Percentiles rank a stretch among this genome's conserved stretches.
These are phyloP conservation scores for Todus mexicanus DNA, from an alignment of 2,797 vertebrate genomes.

Conservation along the genomic window DNA sequence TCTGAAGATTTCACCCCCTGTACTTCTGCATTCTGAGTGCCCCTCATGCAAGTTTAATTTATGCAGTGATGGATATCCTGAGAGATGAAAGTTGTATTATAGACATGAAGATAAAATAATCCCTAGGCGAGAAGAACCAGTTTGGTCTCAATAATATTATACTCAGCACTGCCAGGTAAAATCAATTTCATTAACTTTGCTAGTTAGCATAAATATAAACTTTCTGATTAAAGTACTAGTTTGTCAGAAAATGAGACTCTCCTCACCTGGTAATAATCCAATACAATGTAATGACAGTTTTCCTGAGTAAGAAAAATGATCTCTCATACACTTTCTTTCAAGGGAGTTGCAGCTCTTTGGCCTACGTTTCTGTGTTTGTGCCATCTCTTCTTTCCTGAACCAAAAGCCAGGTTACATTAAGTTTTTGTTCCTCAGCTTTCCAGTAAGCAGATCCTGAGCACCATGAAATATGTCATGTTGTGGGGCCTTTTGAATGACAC, in stretches of 20 bases:
- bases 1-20: neutral
- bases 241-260: neutral
- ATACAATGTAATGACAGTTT: neutral
- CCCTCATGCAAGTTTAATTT: conserved; percentile 30
- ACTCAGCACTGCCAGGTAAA: conserved; percentile 9
- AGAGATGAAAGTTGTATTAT: conserved; percentile 1
- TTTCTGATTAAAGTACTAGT: neutral
- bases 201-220: neutral
- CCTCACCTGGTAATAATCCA: neutral
- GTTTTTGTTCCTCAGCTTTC: neutral
- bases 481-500: neutral
- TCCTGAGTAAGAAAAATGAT: neutral
- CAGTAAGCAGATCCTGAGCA: neutral
- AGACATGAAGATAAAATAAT: conserved; percentile 35
- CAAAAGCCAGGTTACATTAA: neutral
- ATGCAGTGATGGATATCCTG: conserved; percentile 7
- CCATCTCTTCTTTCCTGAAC: neutral
- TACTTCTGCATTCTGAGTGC: neutral
- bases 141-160: neutral
- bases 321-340: neutral
- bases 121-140: neutral
- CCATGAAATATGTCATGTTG: neutral
- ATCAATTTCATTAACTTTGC: neutral
- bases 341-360: neutral
- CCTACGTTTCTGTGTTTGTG: neutral